Percentiles rank a stretch among this genome's conserved stretches.
phyloP scores from a whole-genome alignment of 2,113 vertebrate genomes.

The Lichenostomus cassidix region DNA sequence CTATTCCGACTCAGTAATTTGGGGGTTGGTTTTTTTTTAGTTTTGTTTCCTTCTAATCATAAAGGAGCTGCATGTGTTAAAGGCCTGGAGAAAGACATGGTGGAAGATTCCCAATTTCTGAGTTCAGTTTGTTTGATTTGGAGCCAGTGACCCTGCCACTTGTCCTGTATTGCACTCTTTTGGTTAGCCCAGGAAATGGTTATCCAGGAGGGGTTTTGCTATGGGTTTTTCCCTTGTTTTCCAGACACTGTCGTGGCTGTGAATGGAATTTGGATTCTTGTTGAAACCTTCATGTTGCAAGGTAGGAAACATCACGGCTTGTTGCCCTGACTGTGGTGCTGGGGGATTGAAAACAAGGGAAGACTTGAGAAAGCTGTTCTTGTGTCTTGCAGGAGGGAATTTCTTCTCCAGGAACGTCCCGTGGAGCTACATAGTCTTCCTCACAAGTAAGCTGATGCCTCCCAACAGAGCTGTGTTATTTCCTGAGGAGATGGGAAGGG shows the following conservation, averaged over 20 bases:
- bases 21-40: not conserved
- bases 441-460: constrained; percentile 85
- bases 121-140: not conserved
- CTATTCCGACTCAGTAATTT: not conserved
- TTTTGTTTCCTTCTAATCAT: not conserved
- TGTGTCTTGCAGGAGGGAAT: constrained; percentile 80
- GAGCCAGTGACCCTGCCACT: not conserved
- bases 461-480: not conserved
- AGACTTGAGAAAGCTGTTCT: not conserved
- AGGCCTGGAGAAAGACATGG: not conserved
- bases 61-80: not conserved
- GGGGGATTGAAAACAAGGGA: not conserved
- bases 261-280: constrained; percentile 97
- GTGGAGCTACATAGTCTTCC: constrained; percentile 94
- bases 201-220: not conserved
- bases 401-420: constrained; percentile 87
- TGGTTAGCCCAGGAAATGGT: not conserved
- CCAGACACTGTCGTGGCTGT: constrained; percentile 91
- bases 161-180: not conserved
- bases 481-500: not conserved
- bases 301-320: constrained; percentile 73
- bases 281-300: constrained; percentile 89
- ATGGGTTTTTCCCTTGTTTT: constrained; percentile 10
- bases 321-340: not conserved
- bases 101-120: not conserved